These are phyloP conservation scores for Xestobium rufovillosum DNA, from an alignment of 2,888 invertebrate species.

Conservation along the genomic window DNA sequence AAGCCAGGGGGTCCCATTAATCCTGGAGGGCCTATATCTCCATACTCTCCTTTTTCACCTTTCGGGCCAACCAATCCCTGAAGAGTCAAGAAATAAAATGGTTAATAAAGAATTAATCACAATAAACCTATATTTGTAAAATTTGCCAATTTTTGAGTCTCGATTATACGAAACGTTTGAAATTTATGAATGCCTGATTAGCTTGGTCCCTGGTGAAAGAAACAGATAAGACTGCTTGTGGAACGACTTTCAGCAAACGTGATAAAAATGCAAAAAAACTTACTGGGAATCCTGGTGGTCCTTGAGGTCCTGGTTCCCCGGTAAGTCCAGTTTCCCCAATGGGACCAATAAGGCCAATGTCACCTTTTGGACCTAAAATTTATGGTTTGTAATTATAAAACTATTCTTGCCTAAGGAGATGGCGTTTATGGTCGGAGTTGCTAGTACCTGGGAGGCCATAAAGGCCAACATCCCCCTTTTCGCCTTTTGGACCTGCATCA, in stretches of 20 bases:
- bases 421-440: no score
- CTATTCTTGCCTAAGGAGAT: no score
- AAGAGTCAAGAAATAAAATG: no score
- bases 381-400: slow-evolving; percentile 4
- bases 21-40: slow-evolving; percentile 89
- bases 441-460: slow-evolving; percentile 47
- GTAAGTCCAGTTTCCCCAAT: slow-evolving; percentile 66
- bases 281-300: slow-evolving; percentile 77
- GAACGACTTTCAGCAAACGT: no score
- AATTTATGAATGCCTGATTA: no score
- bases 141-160: no score
- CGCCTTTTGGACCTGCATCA: slow-evolving; percentile 48
- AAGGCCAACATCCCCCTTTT: slow-evolving; percentile 46
- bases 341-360: slow-evolving; percentile 66
- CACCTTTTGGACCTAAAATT: slow-evolving; percentile 63
- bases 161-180: no score
- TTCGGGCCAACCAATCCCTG: slow-evolving; percentile 77
- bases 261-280: no score
- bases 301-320: slow-evolving; percentile 78
- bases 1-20: slow-evolving; percentile 89
- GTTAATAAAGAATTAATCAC: no score
- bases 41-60: slow-evolving; percentile 82
- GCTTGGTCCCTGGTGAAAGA: no score
- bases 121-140: no score
- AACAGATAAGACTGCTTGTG: no score